phyloP scores from a whole-genome alignment of 2,888 invertebrate species.

The Syrista parreyssii region DNA sequence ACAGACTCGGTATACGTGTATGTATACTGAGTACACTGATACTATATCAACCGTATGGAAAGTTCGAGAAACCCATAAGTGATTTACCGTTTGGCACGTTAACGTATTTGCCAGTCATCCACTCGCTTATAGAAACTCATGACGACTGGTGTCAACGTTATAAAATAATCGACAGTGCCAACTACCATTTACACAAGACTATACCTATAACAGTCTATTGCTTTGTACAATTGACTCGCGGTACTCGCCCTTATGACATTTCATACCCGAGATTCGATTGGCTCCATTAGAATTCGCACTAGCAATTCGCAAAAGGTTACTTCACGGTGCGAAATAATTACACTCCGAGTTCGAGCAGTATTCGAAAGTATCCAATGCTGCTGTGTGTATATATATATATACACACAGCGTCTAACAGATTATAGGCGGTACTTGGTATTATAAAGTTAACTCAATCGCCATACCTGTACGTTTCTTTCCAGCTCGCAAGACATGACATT shows the following conservation, averaged over 20 bases:
- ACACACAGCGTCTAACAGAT: neutral
- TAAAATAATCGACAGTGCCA: neutral
- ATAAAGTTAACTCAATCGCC: neutral
- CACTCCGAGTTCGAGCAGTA: neutral
- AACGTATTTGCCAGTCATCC: neutral
- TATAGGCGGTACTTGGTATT: neutral
- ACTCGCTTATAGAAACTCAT: neutral
- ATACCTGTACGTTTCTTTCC: neutral
- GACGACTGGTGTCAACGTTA: neutral
- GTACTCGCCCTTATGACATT: neutral
- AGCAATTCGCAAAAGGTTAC: neutral
- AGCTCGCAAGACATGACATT: constrained; percentile 36
- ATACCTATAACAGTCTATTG: neutral
- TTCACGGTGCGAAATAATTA: neutral
- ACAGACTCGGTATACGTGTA: neutral
- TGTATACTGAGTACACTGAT: too few relatives aligned
- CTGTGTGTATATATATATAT: neutral
- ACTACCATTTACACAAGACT: neutral
- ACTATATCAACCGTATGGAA: neutral
- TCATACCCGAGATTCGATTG: neutral
- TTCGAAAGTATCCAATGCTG: neutral
- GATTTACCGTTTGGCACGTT: neutral
- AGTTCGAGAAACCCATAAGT: neutral
- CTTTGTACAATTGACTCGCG: neutral
- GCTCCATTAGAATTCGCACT: neutral